Percentiles rank a stretch among this genome's conserved stretches.
Evolutionary conservation across 2,113 vertebrate species (phyloP).

Genomic region (Cichladusa arquata): DNA sequence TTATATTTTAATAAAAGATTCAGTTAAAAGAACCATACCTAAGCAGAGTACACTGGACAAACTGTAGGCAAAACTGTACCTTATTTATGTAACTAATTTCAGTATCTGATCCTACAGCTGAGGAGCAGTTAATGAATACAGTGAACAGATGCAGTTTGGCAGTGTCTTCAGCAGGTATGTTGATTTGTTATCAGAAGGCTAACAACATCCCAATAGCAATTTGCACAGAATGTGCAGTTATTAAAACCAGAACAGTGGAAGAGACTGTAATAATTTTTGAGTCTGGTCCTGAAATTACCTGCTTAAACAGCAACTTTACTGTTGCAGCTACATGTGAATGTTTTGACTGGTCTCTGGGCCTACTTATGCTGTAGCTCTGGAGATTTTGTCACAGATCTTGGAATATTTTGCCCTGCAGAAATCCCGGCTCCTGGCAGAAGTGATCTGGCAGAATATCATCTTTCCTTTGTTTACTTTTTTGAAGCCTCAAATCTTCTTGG

Average conservation of each 20-base stretch:
- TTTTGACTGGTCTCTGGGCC: not conserved
- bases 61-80: not conserved
- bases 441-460: not conserved
- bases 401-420: not conserved
- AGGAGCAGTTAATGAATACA: not conserved
- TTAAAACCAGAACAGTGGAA: not conserved
- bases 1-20: not conserved
- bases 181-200: not conserved
- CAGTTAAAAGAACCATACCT: not conserved
- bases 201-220: not conserved
- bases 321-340: not conserved
- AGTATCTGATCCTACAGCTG: not conserved
- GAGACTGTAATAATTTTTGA: not conserved
- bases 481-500: not conserved
- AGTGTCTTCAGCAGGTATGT: not conserved
- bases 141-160: not conserved
- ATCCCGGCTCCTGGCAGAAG: not conserved
- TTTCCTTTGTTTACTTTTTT: constrained; percentile 19
- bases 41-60: not conserved
- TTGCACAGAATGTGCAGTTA: not conserved
- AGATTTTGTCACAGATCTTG: not conserved
- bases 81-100: not conserved
- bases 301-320: not conserved
- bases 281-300: not conserved
- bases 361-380: not conserved